Evolutionary conservation across 2,888 invertebrate genomes (phyloP), one percentile per base, ranked within the genome.

Genomic region (Spodoptera picta): DNA sequence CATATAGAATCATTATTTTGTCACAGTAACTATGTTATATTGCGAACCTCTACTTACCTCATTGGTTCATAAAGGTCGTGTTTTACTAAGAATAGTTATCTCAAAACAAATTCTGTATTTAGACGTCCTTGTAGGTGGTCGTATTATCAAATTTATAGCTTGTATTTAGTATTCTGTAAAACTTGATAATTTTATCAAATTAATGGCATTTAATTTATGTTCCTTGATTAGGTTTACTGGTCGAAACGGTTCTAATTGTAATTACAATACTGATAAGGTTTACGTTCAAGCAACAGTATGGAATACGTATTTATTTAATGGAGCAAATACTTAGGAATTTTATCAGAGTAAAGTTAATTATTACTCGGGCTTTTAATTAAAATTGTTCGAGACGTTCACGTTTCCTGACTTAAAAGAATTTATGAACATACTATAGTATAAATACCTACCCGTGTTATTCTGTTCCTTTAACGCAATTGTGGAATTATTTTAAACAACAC

Each of bases 161-260:
- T 59, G 60, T 57, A 69, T 27, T 36, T 60, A 65, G 43, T 60
- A 36, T 57, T 48, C 58, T 57, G 56, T 74, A 74, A 72, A 74
- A 70, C 60, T 65, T 68, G 52, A 61, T 67, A 62, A 36, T 77
- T 76, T 75, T 73, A 73, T 68, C 66, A 55, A 66, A 55, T 62
- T 50, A 65, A 54, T 67, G 27, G 47, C 45, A 53, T 69, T 67
- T 62, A 63, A 67, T 75, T 70, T 69, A 70, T 69, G 71, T 71
- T 72, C 53, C 41, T 55, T 41, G 65, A 59, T 71, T 65, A 71
- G 51, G 41, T 69, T 56, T 57, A 48, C 53, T 47, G 53, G 46
- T 57, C 42, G 60, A 52, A 73, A 73, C 53, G 63, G 54, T 75
- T 65, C 61, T 65, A 68, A 75, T 73, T 69, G 47, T 65, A 62